Base-by-base conservation (phyloP, 2,113 vertebrate species). In the Bombycilla garrulus region DNA sequence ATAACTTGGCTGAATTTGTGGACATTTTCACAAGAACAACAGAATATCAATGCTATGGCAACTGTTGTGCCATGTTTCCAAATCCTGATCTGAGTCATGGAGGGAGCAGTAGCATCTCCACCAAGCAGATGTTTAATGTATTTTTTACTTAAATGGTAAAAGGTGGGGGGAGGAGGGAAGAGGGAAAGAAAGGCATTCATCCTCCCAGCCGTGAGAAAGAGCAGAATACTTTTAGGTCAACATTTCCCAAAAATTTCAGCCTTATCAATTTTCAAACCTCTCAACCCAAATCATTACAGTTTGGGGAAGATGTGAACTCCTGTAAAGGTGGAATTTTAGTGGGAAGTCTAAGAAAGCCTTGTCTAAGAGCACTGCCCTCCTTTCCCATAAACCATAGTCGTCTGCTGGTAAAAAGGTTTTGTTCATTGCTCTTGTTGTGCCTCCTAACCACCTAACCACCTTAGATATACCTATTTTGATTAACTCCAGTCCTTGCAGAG, bases 81-180 rank as follows among this genome's bases (percentile, higher is more conserved):
- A 58, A 58, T 45, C 50, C 35, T 54, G 29, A 8, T 88, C 50
- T 90, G 95, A 93, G 72, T 92, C 91, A 92, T 3, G 58, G 31
- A 88, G 58, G 36, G 31, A 90, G 71, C 54, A 70, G 86, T 29
- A 77, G 56, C 51, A 62, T 78, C 69, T 81, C 73, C 89, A 89
- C 64, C 83, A 92, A 92, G 51, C 72, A 94, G 56, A 81, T 95
- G 81, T 44, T 24, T 81, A 95, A 92, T n/a, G 24, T 83, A 33
- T 1, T 40, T 70, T 91, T 72, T 33, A 24, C 38, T 78, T 3
- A 16, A 58, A 56, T 54, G 56, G 15, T 31, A 38, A 23, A n/a
- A 29, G 3, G 5, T 6, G 8, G 1, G 15, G 4, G 6, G 2
- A 2, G 22, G 26, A 33, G 17, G 17, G 19, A 54, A 26, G 6